phyloP scores from a whole-genome alignment of 2,113 vertebrate genomes.

The Okapia johnstoni region DNA sequence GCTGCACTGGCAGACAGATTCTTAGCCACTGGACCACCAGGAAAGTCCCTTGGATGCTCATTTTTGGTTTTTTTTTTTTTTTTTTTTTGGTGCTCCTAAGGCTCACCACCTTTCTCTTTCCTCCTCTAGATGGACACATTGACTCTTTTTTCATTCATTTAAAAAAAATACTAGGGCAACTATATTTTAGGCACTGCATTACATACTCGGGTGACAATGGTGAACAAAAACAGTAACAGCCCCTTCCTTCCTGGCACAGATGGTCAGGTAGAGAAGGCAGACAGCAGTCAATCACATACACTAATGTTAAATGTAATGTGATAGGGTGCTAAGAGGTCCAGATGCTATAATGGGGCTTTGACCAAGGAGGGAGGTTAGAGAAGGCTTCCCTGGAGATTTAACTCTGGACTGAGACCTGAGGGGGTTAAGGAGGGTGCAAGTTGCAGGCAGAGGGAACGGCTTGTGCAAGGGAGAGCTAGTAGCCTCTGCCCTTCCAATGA shows the following conservation, averaged over 20 bases:
- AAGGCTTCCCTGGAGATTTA: neutral
- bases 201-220: neutral
- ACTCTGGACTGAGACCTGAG: neutral
- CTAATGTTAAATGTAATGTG: neutral
- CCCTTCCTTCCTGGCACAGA: neutral
- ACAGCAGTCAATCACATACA: neutral
- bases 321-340: neutral
- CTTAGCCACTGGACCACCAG: neutral
- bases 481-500: neutral
- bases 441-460: neutral
- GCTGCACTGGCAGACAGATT: neutral
- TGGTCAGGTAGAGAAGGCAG: neutral
- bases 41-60: neutral
- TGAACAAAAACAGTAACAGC: neutral
- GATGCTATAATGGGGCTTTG: neutral
- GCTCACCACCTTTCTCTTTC: neutral
- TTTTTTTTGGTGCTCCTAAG: neutral
- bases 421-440: neutral
- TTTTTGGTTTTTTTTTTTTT: neutral
- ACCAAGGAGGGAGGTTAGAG: neutral
- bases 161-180: neutral
- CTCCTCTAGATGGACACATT: neutral
- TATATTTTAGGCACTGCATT: neutral
- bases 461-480: neutral
- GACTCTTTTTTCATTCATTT: neutral